Evolutionary conservation across 2,888 invertebrate genomes (phyloP).

Genomic region (Drosophila helvetica): DNA sequence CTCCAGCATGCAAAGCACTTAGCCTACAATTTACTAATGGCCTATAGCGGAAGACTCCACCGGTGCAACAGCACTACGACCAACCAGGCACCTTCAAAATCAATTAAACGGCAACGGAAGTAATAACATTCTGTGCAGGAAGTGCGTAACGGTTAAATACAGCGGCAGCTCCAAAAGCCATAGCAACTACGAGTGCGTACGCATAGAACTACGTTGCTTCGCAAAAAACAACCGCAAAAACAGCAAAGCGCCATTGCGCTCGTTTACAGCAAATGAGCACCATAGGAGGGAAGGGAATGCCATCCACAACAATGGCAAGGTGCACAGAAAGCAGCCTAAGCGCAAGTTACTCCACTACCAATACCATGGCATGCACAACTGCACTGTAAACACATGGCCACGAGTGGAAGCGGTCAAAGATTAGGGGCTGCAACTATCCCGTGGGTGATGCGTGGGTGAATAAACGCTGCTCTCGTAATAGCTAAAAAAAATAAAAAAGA

Average conservation of each 20-base stretch:
- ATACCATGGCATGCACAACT: slow-evolving; percentile 68
- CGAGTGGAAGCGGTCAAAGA: slow-evolving; percentile 27
- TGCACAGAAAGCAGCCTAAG: slow-evolving; percentile 62
- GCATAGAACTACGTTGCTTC: neutral
- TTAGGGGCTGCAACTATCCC: slow-evolving; percentile 12
- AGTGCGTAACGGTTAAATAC: slow-evolving; percentile 76
- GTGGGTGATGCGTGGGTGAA: neutral
- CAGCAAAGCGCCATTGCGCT: slow-evolving; percentile 53
- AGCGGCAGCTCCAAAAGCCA: slow-evolving; percentile 33
- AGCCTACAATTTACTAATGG: slow-evolving; percentile 78
- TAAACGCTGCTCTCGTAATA: slow-evolving; percentile 24
- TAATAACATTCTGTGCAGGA: slow-evolving; percentile 77
- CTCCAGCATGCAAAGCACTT: slow-evolving; percentile 66
- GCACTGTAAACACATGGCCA: slow-evolving; percentile 33
- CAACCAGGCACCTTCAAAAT: slow-evolving; percentile 72
- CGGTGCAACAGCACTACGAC: neutral
- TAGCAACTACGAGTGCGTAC: slow-evolving; percentile 11
- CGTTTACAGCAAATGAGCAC: slow-evolving; percentile 64
- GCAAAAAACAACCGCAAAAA: slow-evolving; percentile 64
- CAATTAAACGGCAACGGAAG: slow-evolving; percentile 79
- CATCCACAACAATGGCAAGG: slow-evolving; percentile 44
- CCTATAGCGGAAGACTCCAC: slow-evolving; percentile 53
- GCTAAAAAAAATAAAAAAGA: slow-evolving; percentile 5
- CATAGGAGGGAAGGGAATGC: slow-evolving; percentile 31
- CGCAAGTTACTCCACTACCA: slow-evolving; percentile 69